These are phyloP conservation scores for Ochropleura leucogaster DNA, from an alignment of 2,888 invertebrate species.

Conservation along the genomic window DNA sequence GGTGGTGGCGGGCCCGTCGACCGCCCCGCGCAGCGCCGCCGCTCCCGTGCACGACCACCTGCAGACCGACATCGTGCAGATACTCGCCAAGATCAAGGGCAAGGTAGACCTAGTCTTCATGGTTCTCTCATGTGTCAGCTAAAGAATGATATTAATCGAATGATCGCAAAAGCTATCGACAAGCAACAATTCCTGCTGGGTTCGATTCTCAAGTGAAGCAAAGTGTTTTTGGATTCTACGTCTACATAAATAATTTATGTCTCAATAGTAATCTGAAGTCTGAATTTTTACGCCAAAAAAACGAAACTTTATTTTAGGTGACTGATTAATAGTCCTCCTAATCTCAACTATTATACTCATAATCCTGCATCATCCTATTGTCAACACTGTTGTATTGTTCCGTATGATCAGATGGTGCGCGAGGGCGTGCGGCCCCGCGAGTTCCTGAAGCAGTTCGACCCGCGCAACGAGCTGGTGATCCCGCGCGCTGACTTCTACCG, in stretches of 20 bases:
- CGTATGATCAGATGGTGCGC: constrained; percentile 90
- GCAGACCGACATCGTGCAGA: constrained; percentile 92
- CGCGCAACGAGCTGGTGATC: constrained; percentile 91
- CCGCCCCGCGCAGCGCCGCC: constrained; percentile 41
- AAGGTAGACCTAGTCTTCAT: constrained; percentile 80
- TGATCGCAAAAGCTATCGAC: not conserved
- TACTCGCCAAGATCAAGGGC: constrained; percentile 94
- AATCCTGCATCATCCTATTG: not conserved
- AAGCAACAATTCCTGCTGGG: not conserved
- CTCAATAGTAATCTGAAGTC: not conserved
- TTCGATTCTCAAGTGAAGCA: not conserved
- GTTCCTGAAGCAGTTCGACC: constrained; percentile 93
- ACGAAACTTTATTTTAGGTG: not conserved
- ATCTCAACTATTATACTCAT: not conserved
- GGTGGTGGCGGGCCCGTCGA: constrained; percentile 67
- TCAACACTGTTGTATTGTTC: not conserved
- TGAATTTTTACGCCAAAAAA: not conserved
- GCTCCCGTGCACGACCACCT: constrained; percentile 74
- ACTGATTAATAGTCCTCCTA: too few relatives aligned
- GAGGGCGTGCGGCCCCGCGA: constrained; percentile 92
- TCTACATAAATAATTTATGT: not conserved
- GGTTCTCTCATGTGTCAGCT: not conserved
- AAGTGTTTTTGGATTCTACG: not conserved
- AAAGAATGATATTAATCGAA: not conserved
- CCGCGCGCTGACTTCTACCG: constrained; percentile 93